Percentiles rank a stretch among this genome's conserved stretches.
Conservation (phyloP, 2,888 invertebrate species). For the Limnephilus auricula region DNA sequence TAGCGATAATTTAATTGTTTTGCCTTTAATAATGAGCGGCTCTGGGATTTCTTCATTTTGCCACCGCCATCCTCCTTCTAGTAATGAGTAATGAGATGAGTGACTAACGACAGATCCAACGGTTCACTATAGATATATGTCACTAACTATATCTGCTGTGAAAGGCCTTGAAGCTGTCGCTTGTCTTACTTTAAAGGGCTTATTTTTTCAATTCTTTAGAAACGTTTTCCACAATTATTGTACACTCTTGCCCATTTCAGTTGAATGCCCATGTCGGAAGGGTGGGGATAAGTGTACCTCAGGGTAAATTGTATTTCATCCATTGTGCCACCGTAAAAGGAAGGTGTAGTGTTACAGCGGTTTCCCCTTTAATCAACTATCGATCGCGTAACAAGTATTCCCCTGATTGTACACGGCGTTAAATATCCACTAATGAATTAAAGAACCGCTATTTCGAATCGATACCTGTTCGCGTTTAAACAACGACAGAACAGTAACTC, state of each 20-base stretch:
- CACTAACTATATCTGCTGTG: background rate
- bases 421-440: conserved; percentile 2
- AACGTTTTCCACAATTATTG: background rate
- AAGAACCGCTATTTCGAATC: background rate
- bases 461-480: background rate
- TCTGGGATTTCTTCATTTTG: too few species aligned
- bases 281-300: background rate
- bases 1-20: too few species aligned
- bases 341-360: conserved; percentile 55
- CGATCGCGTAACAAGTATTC: conserved; percentile 52
- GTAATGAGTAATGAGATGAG: too few species aligned
- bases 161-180: background rate
- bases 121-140: background rate
- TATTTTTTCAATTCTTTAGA: background rate
- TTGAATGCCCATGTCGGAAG: background rate
- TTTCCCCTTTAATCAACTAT: conserved; percentile 58
- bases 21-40: too few species aligned
- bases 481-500: background rate
- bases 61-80: too few species aligned
- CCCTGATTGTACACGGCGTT: conserved; percentile 12
- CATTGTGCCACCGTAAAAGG: conserved; percentile 38
- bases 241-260: background rate
- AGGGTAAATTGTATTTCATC: conserved; percentile 43
- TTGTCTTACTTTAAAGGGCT: background rate
- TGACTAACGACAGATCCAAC: background rate